Base-by-base conservation (phyloP, 2,888 invertebrate species). In the Onchidella celtica region DNA sequence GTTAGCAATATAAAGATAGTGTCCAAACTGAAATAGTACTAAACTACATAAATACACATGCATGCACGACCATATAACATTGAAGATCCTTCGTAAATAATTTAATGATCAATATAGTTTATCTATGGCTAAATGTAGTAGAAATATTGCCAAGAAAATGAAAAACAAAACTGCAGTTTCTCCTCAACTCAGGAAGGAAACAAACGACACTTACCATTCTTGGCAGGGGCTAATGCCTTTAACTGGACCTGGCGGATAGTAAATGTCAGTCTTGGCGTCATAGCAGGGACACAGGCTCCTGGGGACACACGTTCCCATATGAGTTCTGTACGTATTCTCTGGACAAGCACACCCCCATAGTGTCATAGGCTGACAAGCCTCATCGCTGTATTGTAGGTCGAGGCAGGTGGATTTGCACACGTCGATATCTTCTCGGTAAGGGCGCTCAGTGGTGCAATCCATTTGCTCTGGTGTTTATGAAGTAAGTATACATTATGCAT, bases 131-230 rank as follows among this genome's bases (percentile, higher is more conserved):
- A 63, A 4, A 4, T 3, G 32, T n/a, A 63, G 27, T 11, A 70
- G n/a, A n/a, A n/a, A n/a, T n/a, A n/a, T n/a, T n/a, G n/a, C n/a
- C n/a, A n/a, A n/a, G n/a, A n/a, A n/a, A n/a, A n/a, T n/a, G n/a
- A n/a, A n/a, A n/a, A n/a, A n/a, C n/a, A n/a, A n/a, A n/a, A n/a
- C n/a, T n/a, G n/a, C n/a, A n/a, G n/a, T n/a, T n/a, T n/a, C n/a
- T n/a, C n/a, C n/a, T n/a, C n/a, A n/a, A n/a, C n/a, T n/a, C n/a
- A n/a, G n/a, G n/a, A n/a, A n/a, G n/a, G n/a, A n/a, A n/a, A n/a
- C n/a, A n/a, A n/a, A n/a, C n/a, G n/a, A n/a, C n/a, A 29, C 59
- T 74, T 55, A 74, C 74, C 74, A 74, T 38, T 63, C 32, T 24
- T 38, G 36, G 21, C 74, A 74, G 3, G 59, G 63, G 4, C n/a